Conservation (phyloP, 2,113 vertebrate genomes). For the Onychorhynchus coronatus region DNA sequence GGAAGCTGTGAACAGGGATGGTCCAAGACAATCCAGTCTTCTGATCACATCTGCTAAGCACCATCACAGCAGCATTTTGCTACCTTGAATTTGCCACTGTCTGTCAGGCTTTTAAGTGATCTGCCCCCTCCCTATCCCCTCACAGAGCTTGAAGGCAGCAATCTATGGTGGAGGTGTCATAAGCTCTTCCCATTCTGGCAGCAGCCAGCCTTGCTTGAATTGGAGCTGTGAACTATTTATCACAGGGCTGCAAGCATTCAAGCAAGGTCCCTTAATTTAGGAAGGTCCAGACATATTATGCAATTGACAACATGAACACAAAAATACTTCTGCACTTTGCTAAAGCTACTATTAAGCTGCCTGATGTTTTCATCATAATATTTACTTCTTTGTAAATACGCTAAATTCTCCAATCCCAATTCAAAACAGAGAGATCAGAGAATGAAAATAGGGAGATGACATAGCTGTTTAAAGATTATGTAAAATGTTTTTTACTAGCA, state of each 20-base stretch:
- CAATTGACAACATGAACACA: slow-evolving; percentile 63
- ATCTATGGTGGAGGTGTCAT: neutral
- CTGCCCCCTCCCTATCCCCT: neutral
- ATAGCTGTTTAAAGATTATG: slow-evolving; percentile 78
- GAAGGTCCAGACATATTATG: slow-evolving; percentile 35
- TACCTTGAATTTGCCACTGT: neutral
- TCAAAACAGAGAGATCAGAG: slow-evolving; percentile 76
- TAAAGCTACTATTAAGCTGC: slow-evolving; percentile 69
- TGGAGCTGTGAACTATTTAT: slow-evolving; percentile 25
- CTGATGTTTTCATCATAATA: slow-evolving; percentile 78
- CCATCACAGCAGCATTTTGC: neutral
- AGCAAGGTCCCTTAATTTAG: slow-evolving; percentile 30
- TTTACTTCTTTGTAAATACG: slow-evolving; percentile 79
- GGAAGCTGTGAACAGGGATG: neutral
- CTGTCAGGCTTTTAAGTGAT: neutral
- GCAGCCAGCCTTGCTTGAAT: neutral
- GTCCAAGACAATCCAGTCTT: neutral
- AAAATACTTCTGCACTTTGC: slow-evolving; percentile 66
- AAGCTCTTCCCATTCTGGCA: neutral
- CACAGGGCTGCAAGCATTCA: neutral
- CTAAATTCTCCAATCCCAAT: slow-evolving; percentile 69
- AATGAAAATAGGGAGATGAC: slow-evolving; percentile 76
- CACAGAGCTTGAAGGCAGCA: neutral
- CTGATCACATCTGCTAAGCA: neutral
- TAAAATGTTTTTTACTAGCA: slow-evolving; percentile 71